Percentiles rank a stretch among this genome's conserved stretches.
Conservation (phyloP, 2,888 invertebrate genomes). For the Quadroppia sp. region DNA sequence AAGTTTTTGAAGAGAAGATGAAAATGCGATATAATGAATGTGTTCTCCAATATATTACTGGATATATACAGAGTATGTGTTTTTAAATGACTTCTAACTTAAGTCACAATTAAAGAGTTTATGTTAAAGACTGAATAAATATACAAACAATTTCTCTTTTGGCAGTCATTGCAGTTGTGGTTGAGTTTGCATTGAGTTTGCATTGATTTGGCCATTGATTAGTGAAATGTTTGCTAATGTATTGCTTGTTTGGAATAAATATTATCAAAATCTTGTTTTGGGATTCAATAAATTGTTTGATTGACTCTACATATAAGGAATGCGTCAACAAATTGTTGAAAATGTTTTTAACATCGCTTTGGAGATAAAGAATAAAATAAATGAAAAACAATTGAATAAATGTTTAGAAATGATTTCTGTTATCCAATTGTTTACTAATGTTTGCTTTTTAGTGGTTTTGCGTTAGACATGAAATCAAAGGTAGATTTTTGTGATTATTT, state of each 20-base stretch:
- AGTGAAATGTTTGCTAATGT: conserved; percentile 16
- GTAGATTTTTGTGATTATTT: neutral
- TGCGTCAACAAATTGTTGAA: neutral
- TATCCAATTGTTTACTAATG: conserved; percentile 9
- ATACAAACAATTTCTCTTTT: conserved; percentile 26
- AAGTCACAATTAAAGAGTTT: conserved; percentile 27
- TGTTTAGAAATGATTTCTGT: neutral
- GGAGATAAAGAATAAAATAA: too few relatives aligned
- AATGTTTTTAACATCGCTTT: neutral
- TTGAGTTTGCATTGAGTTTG: neutral
- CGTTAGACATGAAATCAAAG: neutral
- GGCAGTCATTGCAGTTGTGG: conserved; percentile 2
- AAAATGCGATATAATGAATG: neutral
- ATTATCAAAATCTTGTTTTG: neutral
- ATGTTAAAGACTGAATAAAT: conserved; percentile 25
- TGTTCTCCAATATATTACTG: neutral
- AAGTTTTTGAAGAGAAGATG: neutral
- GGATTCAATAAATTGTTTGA: conserved; percentile 13
- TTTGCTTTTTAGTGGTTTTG: neutral
- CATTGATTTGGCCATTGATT: conserved; percentile 12
- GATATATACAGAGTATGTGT: neutral
- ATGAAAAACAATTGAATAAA: neutral
- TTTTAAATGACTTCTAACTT: neutral
- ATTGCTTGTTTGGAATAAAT: conserved; percentile 10
- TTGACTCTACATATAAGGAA: neutral